phyloP scores from a whole-genome alignment of 2,113 vertebrate genomes.

The Lipophrys pholis region DNA sequence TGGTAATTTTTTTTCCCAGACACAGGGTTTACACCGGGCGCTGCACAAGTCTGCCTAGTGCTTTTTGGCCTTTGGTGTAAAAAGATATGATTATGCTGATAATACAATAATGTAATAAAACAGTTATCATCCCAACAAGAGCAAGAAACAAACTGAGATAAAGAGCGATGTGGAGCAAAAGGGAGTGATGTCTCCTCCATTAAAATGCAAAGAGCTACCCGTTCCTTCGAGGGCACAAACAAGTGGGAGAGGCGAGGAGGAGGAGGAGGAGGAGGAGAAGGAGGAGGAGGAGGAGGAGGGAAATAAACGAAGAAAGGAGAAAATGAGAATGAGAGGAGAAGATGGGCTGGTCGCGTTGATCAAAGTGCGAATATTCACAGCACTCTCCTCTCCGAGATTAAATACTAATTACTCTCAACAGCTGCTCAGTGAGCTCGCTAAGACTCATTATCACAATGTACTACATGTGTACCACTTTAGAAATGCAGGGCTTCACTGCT shows the following conservation, averaged over 20 bases:
- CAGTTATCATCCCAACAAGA: constrained; percentile 25
- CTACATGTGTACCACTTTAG: constrained; percentile 74
- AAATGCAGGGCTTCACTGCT: constrained; percentile 50
- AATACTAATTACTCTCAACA: constrained; percentile 80
- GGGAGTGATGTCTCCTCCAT: constrained; percentile 43
- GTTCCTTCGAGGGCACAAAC: constrained; percentile 51
- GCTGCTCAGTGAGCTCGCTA: constrained; percentile 74
- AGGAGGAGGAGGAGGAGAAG: constrained; percentile 18
- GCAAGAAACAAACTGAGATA: neutral
- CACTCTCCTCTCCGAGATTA: constrained; percentile 70
- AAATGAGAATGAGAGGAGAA: constrained; percentile 62
- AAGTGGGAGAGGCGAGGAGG: constrained; percentile 29
- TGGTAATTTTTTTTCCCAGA: neutral
- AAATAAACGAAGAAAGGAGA: constrained; percentile 51
- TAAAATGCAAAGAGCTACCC: constrained; percentile 58
- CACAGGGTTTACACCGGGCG: constrained; percentile 5
- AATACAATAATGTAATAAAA: constrained; percentile 43
- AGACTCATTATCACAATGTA: constrained; percentile 76
- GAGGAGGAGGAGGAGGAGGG: constrained; percentile 44
- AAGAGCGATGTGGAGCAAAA: neutral
- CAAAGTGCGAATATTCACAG: constrained; percentile 78
- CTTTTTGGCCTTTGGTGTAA: constrained; percentile 26
- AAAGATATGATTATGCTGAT: constrained; percentile 23
- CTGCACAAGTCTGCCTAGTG: neutral
- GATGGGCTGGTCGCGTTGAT: constrained; percentile 66